phyloP scores from a whole-genome alignment of 2,888 invertebrate genomes.

The Rhodophaea formosa region DNA sequence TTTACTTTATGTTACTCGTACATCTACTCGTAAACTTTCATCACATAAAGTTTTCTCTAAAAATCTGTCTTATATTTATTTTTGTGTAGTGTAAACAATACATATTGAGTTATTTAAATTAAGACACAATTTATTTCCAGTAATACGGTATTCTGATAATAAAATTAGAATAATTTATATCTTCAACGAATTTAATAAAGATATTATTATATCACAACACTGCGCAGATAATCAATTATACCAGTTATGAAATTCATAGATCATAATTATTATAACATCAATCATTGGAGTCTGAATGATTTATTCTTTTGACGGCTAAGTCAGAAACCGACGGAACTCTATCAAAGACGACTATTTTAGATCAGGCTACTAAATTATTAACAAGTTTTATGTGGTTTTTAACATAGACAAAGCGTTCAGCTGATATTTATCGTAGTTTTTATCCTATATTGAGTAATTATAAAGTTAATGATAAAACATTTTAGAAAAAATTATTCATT shows the following conservation, averaged over 20 bases:
- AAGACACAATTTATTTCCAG: neutral
- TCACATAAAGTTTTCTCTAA: too few species aligned
- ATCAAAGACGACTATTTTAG: too few species aligned
- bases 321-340: neutral
- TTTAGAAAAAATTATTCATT: too few species aligned
- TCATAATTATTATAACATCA: neutral
- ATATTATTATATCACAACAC: neutral
- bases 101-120: neutral
- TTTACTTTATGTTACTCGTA: too few species aligned
- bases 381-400: too few species aligned
- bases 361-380: too few species aligned
- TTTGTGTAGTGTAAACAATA: neutral
- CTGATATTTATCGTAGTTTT: too few species aligned
- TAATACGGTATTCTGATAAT: neutral
- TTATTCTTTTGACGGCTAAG: neutral
- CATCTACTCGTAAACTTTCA: too few species aligned
- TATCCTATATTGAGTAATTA: too few species aligned
- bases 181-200: neutral
- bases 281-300: neutral
- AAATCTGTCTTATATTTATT: neutral
- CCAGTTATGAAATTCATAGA: neutral
- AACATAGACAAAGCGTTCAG: too few species aligned
- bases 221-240: neutral
- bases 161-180: neutral
- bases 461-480: too few species aligned